These are phyloP conservation scores for Oreochromis mossambicus DNA, from an alignment of 2,797 vertebrate species.

Conservation along the genomic window DNA sequence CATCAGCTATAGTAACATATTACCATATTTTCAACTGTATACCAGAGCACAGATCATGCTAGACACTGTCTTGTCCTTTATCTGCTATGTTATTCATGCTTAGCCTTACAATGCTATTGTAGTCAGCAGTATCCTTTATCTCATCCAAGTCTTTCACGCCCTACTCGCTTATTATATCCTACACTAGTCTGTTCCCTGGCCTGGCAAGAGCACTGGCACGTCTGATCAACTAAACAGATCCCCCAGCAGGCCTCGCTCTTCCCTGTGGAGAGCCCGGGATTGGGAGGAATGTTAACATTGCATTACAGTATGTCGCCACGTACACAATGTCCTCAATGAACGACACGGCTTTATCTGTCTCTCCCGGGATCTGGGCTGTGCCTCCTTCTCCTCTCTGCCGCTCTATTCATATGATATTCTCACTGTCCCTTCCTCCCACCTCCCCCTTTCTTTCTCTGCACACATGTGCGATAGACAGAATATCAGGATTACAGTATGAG, in stretches of 20 bases:
- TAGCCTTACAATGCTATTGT: constrained; percentile 32
- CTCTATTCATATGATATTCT: constrained; percentile 51
- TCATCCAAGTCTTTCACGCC: constrained; percentile 54
- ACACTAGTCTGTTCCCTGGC: constrained; percentile 48
- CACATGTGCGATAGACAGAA: constrained; percentile 72
- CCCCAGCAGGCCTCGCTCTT: constrained; percentile 64
- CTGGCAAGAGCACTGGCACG: constrained; percentile 54
- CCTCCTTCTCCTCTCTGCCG: constrained; percentile 35
- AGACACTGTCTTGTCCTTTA: constrained; percentile 18
- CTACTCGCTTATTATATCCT: constrained; percentile 51
- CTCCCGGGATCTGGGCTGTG: constrained; percentile 59
- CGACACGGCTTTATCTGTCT: constrained; percentile 68
- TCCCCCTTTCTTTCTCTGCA: constrained; percentile 36
- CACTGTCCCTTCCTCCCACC: constrained; percentile 51
- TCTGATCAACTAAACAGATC: constrained; percentile 73
- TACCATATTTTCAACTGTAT: not conserved
- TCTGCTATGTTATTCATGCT: constrained; percentile 47
- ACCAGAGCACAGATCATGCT: not conserved
- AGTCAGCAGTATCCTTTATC: constrained; percentile 55
- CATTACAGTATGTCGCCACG: constrained; percentile 46
- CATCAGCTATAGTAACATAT: not conserved
- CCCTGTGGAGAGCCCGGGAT: constrained; percentile 57
- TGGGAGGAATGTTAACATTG: constrained; percentile 69
- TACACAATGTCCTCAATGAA: constrained; percentile 68
- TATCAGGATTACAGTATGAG: constrained; percentile 75